Evolutionary conservation across 2,888 invertebrate genomes (phyloP), one percentile per base, ranked within the genome.

Genomic region (Euproctis similis): DNA sequence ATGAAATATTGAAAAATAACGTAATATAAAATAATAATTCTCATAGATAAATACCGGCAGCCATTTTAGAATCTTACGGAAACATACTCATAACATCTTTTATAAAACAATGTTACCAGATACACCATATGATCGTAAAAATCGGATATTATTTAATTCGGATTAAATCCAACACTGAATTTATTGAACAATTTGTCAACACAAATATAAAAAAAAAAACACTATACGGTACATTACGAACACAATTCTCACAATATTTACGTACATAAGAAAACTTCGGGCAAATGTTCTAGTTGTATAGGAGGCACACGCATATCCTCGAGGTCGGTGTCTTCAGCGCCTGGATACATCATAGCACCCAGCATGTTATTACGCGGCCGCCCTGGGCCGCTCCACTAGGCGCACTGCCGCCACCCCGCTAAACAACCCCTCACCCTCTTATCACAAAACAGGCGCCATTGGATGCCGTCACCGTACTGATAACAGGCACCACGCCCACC

Each of bases 191-290:
- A n/a, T n/a, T n/a, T n/a, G n/a, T n/a, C n/a, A n/a, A n/a, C n/a
- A n/a, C n/a, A 14, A 14, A 14, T 14, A 14, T 6, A 4, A 14
- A 4, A 14, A 14, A 14, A 6, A 14, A 14, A 4, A 14, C 14
- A 14, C 4, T 4, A 14, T 14, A 14, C 14, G 6, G 4, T 4
- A 14, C 14, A 14, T 6, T 14, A 43, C 42, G 33, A 36, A 35
- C 46, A 49, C 55, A 52, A n/a, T 55, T 39, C 53, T 14, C 14
- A 55, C 53, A 44, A 30, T 35, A 38, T 53, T n/a, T 80, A 89
- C 90, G 87, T 89, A 91, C 91, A 89, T 71, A 91, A 71, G 56
- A 91, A 85, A 78, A 90, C 88, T 74, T 91, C 90, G 18, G 91
- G 91, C 57, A 91, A 87, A 64, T 89, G 89, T 67, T 91, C 90